Evolutionary conservation across 2,113 vertebrate species (phyloP).

Genomic region (Lophotis ruficrista): DNA sequence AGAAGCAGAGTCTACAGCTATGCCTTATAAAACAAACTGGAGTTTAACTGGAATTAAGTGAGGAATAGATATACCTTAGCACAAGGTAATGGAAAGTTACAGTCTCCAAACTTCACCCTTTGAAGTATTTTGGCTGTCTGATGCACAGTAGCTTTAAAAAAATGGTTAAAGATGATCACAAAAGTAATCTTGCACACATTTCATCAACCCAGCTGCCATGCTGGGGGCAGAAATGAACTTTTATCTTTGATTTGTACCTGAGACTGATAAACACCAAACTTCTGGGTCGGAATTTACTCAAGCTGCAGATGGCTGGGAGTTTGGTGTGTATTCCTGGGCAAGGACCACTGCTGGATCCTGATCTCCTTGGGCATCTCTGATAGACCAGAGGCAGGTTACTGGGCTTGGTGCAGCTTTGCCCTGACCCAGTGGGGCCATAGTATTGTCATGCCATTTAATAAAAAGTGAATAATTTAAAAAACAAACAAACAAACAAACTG

Average conservation of each 20-base stretch:
- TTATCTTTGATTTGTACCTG: not conserved
- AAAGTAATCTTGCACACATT: not conserved
- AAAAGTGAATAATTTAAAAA: not conserved
- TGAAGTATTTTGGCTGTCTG: not conserved
- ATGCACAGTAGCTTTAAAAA: slow-evolving; percentile 6
- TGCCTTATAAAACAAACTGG: not conserved
- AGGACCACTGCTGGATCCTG: not conserved
- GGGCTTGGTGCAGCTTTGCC: not conserved
- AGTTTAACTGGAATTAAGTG: not conserved
- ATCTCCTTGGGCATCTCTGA: not conserved
- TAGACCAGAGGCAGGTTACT: not conserved
- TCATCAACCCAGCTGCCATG: not conserved
- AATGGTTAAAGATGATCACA: not conserved
- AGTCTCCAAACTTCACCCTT: not conserved
- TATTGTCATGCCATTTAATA: not conserved
- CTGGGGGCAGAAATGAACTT: not conserved
- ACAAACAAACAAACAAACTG: not conserved
- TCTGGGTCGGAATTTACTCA: not conserved
- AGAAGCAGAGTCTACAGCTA: not conserved
- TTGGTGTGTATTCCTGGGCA: not conserved
- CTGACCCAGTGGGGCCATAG: not conserved
- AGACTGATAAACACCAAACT: not conserved
- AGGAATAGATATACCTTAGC: not conserved
- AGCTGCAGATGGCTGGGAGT: not conserved
- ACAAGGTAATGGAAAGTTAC: not conserved